Conservation (phyloP, 1,140 invertebrate genomes). For the Procambarus clarkii region DNA sequence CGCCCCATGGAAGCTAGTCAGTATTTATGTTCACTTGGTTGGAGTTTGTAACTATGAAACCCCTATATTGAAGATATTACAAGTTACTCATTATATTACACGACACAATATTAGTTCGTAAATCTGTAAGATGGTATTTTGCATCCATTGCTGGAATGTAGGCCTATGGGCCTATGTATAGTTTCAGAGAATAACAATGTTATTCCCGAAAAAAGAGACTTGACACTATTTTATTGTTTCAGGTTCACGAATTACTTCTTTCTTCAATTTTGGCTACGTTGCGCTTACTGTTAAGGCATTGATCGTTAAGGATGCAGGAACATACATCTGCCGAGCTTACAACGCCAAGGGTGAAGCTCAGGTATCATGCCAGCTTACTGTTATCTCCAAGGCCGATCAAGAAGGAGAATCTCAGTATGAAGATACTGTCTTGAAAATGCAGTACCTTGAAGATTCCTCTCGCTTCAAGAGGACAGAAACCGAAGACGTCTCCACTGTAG, state of each 20-base stretch:
- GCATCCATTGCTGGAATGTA: neutral
- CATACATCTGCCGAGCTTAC: constrained; percentile 92
- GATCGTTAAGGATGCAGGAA: constrained; percentile 91
- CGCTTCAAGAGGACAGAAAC: constrained; percentile 65
- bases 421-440: constrained; percentile 90
- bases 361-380: constrained; percentile 91
- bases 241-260: constrained; percentile 92
- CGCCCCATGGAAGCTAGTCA: constrained; percentile 90
- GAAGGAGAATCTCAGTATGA: constrained; percentile 92
- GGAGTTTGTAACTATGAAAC: neutral
- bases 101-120: neutral
- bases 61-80: neutral
- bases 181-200: neutral
- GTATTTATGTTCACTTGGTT: constrained; percentile 62
- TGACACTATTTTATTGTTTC: constrained; percentile 66
- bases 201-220: neutral
- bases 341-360: constrained; percentile 92
- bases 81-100: neutral
- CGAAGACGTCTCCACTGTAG: constrained; percentile 62
- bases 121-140: neutral
- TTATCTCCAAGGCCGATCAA: constrained; percentile 90
- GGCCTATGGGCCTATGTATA: no score
- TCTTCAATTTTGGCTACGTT: constrained; percentile 97
- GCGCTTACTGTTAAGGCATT: constrained; percentile 96
- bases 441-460: constrained; percentile 87